phyloP scores from a whole-genome alignment of 92 coral and sea anemone species.

The Virgularia gustaviana region DNA sequence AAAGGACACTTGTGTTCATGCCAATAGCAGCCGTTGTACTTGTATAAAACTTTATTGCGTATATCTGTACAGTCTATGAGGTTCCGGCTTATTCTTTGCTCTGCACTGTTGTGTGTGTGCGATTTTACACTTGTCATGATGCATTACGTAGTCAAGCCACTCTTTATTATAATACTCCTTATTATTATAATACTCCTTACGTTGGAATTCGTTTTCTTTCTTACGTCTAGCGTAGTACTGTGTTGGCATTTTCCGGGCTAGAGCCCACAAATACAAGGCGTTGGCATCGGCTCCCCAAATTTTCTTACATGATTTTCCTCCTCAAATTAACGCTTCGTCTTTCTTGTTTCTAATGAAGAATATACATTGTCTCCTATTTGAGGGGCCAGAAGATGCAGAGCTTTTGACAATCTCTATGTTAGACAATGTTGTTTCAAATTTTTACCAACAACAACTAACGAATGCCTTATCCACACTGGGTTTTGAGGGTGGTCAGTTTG shows the following conservation, averaged over 20 bases:
- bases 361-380: too few species aligned
- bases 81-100: background rate
- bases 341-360: too few species aligned
- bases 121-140: background rate
- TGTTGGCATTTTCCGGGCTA: background rate
- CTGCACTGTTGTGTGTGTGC: background rate
- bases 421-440: too few species aligned
- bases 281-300: conserved; percentile 16
- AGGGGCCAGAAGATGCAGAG: too few species aligned
- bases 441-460: too few species aligned
- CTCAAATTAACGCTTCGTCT: too few species aligned
- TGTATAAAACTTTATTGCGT: background rate
- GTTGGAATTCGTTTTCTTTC: background rate
- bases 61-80: background rate
- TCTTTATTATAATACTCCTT: background rate
- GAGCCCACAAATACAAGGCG: conserved; percentile 1
- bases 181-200: background rate
- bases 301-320: too few species aligned
- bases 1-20: too few species aligned
- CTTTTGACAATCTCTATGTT: too few species aligned
- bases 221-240: background rate
- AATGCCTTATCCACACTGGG: too few species aligned
- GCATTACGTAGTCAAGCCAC: background rate
- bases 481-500: too few species aligned
- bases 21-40: too few species aligned